These are phyloP conservation scores for Sebastes jordani DNA, from an alignment of 2,797 vertebrate genomes.

Conservation along the genomic window DNA sequence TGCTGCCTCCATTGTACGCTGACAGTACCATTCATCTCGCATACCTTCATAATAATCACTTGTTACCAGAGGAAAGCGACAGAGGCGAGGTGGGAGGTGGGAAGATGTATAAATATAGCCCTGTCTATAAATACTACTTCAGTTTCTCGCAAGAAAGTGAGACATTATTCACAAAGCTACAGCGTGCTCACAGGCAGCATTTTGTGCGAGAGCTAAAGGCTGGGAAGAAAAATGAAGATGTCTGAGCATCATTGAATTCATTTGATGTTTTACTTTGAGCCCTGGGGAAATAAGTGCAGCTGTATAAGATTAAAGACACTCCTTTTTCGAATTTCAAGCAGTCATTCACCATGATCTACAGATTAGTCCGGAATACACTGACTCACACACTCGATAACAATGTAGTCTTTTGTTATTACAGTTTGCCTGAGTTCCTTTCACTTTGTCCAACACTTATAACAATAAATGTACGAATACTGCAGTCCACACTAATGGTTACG, in stretches of 20 bases:
- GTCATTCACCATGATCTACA: constrained; percentile 3
- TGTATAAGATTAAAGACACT: constrained; percentile 21
- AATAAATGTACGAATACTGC: neutral
- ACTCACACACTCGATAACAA: constrained; percentile 34
- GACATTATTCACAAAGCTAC: constrained; percentile 25
- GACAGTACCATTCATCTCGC: constrained; percentile 20
- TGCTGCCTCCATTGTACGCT: constrained; percentile 1
- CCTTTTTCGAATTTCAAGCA: constrained; percentile 5
- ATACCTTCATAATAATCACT: constrained; percentile 39
- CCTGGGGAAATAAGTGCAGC: constrained; percentile 1
- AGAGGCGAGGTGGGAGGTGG: constrained; percentile 38
- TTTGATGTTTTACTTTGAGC: constrained; percentile 23
- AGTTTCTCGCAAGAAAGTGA: constrained; percentile 43
- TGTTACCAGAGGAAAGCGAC: constrained; percentile 32
- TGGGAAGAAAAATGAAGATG: neutral
- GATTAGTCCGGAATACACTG: constrained; percentile 11
- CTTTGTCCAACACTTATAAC: constrained; percentile 12
- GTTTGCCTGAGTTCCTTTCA: constrained; percentile 20
- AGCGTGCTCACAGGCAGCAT: neutral
- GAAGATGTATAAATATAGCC: constrained; percentile 59
- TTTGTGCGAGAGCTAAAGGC: neutral
- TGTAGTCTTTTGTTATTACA: constrained; percentile 31
- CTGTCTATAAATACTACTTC: constrained; percentile 58
- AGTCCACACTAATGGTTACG: neutral
- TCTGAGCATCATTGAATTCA: neutral